Conservation (phyloP, 2,797 vertebrate genomes). For the Bradypodion ventrale region DNA sequence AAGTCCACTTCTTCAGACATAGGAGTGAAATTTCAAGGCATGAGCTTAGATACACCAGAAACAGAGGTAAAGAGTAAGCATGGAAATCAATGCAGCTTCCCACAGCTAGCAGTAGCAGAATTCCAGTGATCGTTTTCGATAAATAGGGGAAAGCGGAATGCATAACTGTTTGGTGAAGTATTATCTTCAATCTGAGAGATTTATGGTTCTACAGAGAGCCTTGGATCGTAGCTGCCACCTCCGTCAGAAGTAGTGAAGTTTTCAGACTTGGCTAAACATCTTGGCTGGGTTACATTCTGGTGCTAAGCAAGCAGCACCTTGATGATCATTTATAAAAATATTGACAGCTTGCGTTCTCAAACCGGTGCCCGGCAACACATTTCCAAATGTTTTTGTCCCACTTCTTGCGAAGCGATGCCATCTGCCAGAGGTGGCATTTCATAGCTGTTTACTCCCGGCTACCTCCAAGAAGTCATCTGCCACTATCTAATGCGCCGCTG, state of each 20-base stretch:
- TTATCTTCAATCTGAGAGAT: background rate
- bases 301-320: conserved; percentile 68
- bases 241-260: background rate
- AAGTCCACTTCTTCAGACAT: too few relatives aligned
- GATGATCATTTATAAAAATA: conserved; percentile 79
- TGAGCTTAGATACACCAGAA: too few relatives aligned
- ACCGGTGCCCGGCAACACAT: conserved; percentile 81
- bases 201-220: background rate
- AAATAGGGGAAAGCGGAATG: background rate
- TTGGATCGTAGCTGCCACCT: background rate
- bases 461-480: conserved; percentile 92
- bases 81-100: too few relatives aligned
- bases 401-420: conserved; percentile 85
- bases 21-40: too few relatives aligned
- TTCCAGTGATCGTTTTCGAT: too few relatives aligned
- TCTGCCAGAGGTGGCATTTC: conserved; percentile 91
- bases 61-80: too few relatives aligned
- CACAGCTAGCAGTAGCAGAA: too few relatives aligned
- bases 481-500: conserved; percentile 84
- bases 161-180: background rate
- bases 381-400: conserved; percentile 87
- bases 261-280: conserved; percentile 56
- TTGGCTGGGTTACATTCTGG: conserved; percentile 60
- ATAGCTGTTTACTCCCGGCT: conserved; percentile 88
- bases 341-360: conserved; percentile 85